These are phyloP conservation scores for Hypotaenidia philippensis DNA, from an alignment of 2,797 vertebrate species.

Conservation along the genomic window DNA sequence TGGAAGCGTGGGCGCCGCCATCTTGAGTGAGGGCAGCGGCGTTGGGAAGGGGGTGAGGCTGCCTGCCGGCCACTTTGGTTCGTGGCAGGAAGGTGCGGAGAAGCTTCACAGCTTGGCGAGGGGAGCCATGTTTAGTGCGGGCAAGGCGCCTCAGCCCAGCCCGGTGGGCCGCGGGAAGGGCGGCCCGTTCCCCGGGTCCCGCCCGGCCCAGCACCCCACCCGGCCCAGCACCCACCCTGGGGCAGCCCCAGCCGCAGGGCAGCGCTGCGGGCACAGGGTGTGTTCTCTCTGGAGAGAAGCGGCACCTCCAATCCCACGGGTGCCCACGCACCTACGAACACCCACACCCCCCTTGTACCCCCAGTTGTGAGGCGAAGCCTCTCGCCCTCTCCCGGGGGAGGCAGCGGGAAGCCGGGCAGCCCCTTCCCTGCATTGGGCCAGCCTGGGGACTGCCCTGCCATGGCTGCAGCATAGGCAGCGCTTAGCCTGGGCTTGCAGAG, in stretches of 20 bases:
- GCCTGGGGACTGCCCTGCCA: too few relatives aligned
- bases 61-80: not conserved
- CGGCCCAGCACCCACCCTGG: too few relatives aligned
- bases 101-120: not conserved
- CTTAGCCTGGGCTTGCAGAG: too few relatives aligned
- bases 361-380: too few relatives aligned
- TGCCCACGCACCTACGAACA: rapidly evolving
- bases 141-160: not conserved
- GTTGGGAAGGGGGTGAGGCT: rapidly evolving
- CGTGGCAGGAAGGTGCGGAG: not conserved
- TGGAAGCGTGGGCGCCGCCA: not conserved
- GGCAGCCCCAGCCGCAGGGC: not conserved
- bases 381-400: not conserved
- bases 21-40: not conserved
- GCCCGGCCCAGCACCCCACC: not conserved
- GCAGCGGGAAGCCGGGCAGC: not conserved
- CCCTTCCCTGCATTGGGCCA: too few relatives aligned
- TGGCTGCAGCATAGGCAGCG: too few relatives aligned
- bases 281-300: not conserved
- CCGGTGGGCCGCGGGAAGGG: too few relatives aligned
- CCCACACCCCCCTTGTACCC: too few relatives aligned
- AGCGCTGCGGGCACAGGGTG: too few relatives aligned
- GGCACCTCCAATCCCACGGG: too few relatives aligned
- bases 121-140: not conserved
- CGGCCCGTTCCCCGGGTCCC: not conserved